A percentile compares a stretch with the other conserved stretches of the same genome.
Evolutionary conservation across 2,888 invertebrate genomes (phyloP).

Genomic region (Ormyrus nitidulus): DNA sequence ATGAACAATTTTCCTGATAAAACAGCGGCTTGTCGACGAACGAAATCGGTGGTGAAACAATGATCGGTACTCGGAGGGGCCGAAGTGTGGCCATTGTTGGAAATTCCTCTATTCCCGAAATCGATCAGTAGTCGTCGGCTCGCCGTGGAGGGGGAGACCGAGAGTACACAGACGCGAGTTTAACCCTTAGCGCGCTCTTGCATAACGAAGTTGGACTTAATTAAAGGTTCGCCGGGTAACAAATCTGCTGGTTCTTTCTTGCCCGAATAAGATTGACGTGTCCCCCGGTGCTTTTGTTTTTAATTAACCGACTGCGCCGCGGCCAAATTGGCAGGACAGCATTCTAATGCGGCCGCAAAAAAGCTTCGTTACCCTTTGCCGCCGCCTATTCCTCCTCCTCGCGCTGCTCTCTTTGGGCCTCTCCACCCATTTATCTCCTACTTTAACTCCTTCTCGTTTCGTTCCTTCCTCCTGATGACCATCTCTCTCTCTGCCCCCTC

Average conservation of each 20-base stretch:
- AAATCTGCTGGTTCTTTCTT: constrained; percentile 59
- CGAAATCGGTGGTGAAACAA: constrained; percentile 2
- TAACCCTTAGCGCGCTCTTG: constrained; percentile 46
- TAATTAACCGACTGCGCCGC: constrained; percentile 69
- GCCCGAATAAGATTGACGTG: constrained; percentile 70
- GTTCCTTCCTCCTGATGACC: constrained; percentile 48
- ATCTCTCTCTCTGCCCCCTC: constrained; percentile 37
- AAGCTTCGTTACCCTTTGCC: constrained; percentile 51
- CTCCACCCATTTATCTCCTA: constrained; percentile 56
- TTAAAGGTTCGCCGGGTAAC: constrained; percentile 69
- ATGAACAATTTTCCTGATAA: constrained; percentile 24
- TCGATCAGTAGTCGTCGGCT: constrained; percentile 21
- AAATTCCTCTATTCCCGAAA: constrained; percentile 39
- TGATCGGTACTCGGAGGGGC: not conserved
- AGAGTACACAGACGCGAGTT: constrained; percentile 6
- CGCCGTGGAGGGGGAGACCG: not conserved
- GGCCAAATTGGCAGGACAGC: constrained; percentile 70
- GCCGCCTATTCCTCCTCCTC: constrained; percentile 46
- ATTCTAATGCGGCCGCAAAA: constrained; percentile 66
- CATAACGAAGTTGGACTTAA: constrained; percentile 69
- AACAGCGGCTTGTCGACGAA: constrained; percentile 22
- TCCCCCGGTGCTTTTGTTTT: constrained; percentile 70
- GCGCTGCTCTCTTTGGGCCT: constrained; percentile 53
- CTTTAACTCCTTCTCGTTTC: constrained; percentile 43
- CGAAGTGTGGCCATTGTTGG: not conserved